These are phyloP conservation scores for Bombus haemorrhoidalis DNA, from an alignment of 1,140 invertebrate genomes.

Conservation along the genomic window DNA sequence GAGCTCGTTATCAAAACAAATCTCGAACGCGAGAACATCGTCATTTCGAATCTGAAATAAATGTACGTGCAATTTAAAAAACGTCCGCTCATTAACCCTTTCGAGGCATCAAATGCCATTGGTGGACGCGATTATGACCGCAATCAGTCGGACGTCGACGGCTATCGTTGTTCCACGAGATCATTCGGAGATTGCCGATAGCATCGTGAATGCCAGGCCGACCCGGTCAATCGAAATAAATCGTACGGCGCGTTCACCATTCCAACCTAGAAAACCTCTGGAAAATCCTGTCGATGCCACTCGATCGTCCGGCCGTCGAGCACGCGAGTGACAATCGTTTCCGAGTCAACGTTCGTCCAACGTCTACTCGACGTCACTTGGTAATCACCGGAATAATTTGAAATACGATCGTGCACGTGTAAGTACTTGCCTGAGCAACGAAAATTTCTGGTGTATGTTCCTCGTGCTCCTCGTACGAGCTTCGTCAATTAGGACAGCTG, in stretches of 20 bases:
- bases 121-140: conserved; percentile 27
- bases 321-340: conserved; percentile 53
- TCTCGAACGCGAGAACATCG: background rate
- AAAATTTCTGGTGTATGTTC: background rate
- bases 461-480: background rate
- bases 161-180: conserved; percentile 46
- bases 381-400: conserved; percentile 35
- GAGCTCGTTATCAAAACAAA: background rate
- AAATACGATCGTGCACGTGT: background rate
- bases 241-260: conserved; percentile 35
- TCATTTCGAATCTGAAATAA: conserved; percentile 1
- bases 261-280: background rate
- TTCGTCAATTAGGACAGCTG: conserved; percentile 3
- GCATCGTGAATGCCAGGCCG: background rate
- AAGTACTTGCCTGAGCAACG: background rate
- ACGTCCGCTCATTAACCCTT: conserved; percentile 11
- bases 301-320: conserved; percentile 29
- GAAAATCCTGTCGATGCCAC: conserved; percentile 47
- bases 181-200: conserved; percentile 34
- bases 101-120: conserved; percentile 33
- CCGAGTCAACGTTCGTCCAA: conserved; percentile 32
- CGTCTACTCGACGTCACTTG: conserved; percentile 48
- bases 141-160: conserved; percentile 54
- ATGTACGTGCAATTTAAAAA: background rate
- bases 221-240: conserved; percentile 56